Base-by-base conservation (phyloP, 2,113 vertebrate genomes). In the Vulpes ferrilata region DNA sequence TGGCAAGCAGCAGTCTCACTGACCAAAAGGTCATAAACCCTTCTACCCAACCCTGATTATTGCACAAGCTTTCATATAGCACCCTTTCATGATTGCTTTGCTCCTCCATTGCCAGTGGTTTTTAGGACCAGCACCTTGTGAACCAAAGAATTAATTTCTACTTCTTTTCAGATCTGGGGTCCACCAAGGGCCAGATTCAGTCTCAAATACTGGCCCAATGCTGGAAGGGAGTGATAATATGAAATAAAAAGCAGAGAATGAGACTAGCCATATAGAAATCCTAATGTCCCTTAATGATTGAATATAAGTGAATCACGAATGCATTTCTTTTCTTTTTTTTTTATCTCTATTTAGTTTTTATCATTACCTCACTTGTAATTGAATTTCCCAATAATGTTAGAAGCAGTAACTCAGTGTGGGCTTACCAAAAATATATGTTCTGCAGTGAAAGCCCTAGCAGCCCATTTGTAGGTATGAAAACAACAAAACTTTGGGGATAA, bases 211-310 rank as follows among this genome's bases (percentile, higher is more conserved):
- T 35, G 10, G 22, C 19, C 10, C 78, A 17, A 22, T 20, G 19
- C 43, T 60, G 35, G 7, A 55, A 55, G 11, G 4, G 5, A 69
- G 17, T 64, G 22, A 73, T 38, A 30, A 73, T 38, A 73, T 2
- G 32, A 97, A 91, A 91, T 69, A 22, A 74, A 35, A 93, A 35
- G 23, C 38, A 5, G 30, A 97, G 35, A 87, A 78, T n/a, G 10
- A 5, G 9, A 93, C 38, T 5, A 57, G n/a, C 2, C 16, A n/a
- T 76, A 9, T 35, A 85, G 20, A 89, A 67, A 80, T 30, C 19
- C 20, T 55, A 76, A 43, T 0, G 19, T 16, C 22, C 38, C 30
- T 79, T 87, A 84, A 65, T 25, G 60, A 82, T 38, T 65, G 3
- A 90, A 1, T 83, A 19, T 62, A 22, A 48, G 48, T 82, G 55